A percentile compares a stretch with the other conserved stretches of the same genome.
phyloP scores from a whole-genome alignment of 2,797 vertebrate genomes.

The Vespertilio murinus region DNA sequence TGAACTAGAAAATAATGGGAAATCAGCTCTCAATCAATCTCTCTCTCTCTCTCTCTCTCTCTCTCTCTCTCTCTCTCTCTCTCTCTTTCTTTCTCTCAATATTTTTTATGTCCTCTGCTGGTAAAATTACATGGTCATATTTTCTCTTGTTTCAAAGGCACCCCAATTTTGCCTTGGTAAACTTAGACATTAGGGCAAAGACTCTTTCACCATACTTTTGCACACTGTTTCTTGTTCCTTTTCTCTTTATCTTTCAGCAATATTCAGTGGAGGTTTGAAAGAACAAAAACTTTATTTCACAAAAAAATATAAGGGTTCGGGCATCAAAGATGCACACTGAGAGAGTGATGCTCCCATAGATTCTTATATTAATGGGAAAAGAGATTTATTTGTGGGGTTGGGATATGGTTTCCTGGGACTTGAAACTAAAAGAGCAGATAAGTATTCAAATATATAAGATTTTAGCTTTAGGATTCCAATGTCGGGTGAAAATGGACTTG shows the following conservation, averaged over 20 bases:
- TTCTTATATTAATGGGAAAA: not conserved
- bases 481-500: not conserved
- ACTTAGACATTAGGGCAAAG: not conserved
- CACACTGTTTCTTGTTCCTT: not conserved
- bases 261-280: not conserved
- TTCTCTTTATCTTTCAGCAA: not conserved
- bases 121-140: not conserved
- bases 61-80: not conserved
- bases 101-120: not conserved
- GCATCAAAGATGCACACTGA: not conserved
- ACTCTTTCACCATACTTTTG: not conserved
- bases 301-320: not conserved
- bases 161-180: not conserved
- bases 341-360: not conserved
- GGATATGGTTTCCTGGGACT: not conserved
- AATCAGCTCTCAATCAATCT: not conserved
- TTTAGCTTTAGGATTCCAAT: not conserved
- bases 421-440: not conserved
- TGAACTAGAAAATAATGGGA: not conserved
- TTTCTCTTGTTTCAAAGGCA: not conserved
- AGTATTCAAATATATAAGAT: not conserved
- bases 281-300: not conserved
- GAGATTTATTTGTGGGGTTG: not conserved
- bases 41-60: no score
- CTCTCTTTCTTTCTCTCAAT: no score